Evolutionary conservation across 2,888 invertebrate genomes (phyloP).

Genomic region (Mellilla xanthometata): DNA sequence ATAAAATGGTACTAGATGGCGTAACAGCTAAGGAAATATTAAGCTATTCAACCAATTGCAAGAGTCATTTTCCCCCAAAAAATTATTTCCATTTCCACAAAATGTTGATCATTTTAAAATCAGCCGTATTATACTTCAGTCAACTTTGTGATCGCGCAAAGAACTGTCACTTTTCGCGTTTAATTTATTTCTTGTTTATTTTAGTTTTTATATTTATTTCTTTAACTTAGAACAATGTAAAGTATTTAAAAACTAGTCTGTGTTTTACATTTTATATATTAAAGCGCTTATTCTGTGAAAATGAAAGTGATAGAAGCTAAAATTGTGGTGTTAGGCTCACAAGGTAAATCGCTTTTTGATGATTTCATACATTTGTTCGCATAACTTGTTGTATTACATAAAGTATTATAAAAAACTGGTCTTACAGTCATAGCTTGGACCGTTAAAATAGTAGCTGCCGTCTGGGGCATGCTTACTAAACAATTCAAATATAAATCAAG

Average conservation of each 20-base stretch:
- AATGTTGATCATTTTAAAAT: slow-evolving; percentile 11
- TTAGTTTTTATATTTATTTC: slow-evolving; percentile 20
- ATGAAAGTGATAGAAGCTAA: slow-evolving; percentile 92
- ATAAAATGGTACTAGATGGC: slow-evolving; percentile 1
- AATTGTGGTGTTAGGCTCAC: slow-evolving; percentile 92
- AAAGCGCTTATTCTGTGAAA: slow-evolving; percentile 35
- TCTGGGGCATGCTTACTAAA: background rate
- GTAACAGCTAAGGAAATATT: background rate
- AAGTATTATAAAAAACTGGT: slow-evolving; percentile 24
- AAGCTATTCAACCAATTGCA: too few relatives aligned
- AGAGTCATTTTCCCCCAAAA: background rate
- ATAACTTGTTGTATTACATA: slow-evolving; percentile 9
- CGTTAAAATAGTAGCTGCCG: slow-evolving; percentile 1
- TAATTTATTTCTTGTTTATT: slow-evolving; percentile 24
- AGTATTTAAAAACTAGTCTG: slow-evolving; percentile 13
- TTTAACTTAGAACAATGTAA: slow-evolving; percentile 26
- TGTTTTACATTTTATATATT: too few relatives aligned
- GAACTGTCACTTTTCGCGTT: slow-evolving; percentile 1
- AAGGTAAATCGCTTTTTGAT: slow-evolving; percentile 80
- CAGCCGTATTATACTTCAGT: slow-evolving; percentile 13
- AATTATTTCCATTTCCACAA: background rate
- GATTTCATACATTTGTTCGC: slow-evolving; percentile 21
- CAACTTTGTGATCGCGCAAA: background rate
- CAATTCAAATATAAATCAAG: too few relatives aligned
- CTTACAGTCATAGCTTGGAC: slow-evolving; percentile 14